Evolutionary conservation across 2,888 invertebrate species (phyloP), one percentile per base, ranked within the genome.

Genomic region (Panzeria rudis): DNA sequence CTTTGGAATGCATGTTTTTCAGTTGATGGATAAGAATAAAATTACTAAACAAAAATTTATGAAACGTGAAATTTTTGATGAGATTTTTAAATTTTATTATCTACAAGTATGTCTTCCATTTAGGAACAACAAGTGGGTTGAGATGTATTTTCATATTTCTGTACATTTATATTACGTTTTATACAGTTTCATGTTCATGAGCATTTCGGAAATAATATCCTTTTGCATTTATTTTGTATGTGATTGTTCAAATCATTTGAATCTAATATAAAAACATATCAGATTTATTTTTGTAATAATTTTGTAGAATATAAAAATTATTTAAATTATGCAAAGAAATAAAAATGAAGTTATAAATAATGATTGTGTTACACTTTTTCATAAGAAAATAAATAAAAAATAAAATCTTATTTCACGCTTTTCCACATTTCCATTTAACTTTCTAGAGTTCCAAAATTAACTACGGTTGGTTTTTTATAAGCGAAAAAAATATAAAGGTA

Each of bases 61-160:
- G 90, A 90, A 89, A 89, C 89, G 89, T 89, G 89, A 88, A 90
- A 87, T 88, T 87, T 87, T 89, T 90, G 89, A 89, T 80, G 80
- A 66, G 80, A 50, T 73, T 72, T 80, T 68, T 44, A 56, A 75
- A 68, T n/a, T 73, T 17, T 20, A 56, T 44, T 56, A 35, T 29
- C 25, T 15, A 41, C 13, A 29, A 20, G 38, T 41, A 54, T 64
- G 41, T 41, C 9, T 76, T 75, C 38, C 0, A 25, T 72, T 44
- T 20, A 8, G 38, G 20, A 56, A 83, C 82, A 78, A 78, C 73
- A 69, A 83, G 83, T 79, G 56, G 61, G 52, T 35, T 41, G 9
- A 35, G 32, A 29, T 59, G 3, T 11, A 32, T 56, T 38, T 47
- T 20, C 35, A 56, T 56, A 32, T 76, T 68, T 68, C 29, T 52